Conservation (phyloP, 1,140 invertebrate species). For the Bombus cullumanus region DNA sequence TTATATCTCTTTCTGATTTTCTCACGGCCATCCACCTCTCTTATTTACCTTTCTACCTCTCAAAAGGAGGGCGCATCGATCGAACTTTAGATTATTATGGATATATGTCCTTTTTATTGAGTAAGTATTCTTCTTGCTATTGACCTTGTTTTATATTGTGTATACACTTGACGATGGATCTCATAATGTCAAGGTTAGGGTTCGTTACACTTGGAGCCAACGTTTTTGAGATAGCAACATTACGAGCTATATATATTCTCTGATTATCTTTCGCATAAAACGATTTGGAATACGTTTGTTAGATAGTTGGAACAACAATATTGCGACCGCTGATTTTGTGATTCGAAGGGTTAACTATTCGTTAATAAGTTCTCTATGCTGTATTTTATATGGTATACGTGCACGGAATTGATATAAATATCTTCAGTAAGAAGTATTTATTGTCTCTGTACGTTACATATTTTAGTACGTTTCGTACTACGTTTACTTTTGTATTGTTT, state of each 20-base stretch:
- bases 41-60: slow-evolving; percentile 3
- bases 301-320: not conserved
- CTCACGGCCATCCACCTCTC: too few species aligned
- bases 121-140: not conserved
- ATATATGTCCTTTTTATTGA: not conserved
- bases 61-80: slow-evolving; percentile 36
- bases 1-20: slow-evolving; percentile 15
- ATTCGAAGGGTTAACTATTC: slow-evolving; percentile 6
- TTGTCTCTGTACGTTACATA: too few species aligned
- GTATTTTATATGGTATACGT: not conserved
- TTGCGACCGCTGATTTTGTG: not conserved
- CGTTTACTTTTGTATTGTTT: too few species aligned
- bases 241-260: not conserved
- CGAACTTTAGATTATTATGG: not conserved
- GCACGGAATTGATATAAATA: slow-evolving; percentile 6
- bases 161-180: not conserved
- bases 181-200: slow-evolving; percentile 27
- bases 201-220: not conserved
- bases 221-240: not conserved
- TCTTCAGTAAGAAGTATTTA: not conserved
- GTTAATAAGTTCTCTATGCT: not conserved
- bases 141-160: not conserved
- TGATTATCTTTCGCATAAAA: not conserved
- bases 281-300: too few species aligned
- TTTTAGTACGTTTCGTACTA: too few species aligned